phyloP scores from a whole-genome alignment of 1,140 invertebrate species.

The Babylonia areolata region DNA sequence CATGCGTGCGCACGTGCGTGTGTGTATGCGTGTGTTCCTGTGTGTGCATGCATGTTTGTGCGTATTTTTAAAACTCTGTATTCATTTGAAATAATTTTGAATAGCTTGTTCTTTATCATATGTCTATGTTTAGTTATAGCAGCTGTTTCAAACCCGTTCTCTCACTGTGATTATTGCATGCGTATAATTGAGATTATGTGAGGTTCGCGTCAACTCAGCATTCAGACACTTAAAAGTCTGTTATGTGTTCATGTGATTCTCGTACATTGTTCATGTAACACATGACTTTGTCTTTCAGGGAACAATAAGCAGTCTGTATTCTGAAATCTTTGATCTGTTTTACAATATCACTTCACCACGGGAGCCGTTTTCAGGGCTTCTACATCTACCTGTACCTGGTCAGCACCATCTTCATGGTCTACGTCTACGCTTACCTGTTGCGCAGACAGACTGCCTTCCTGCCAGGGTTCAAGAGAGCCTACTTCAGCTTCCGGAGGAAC shows the following conservation, averaged over 20 bases:
- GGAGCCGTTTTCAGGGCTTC: constrained; percentile 95
- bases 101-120: background rate
- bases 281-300: too few species aligned
- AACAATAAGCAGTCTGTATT: too few species aligned
- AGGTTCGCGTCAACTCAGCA: too few species aligned
- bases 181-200: too few species aligned
- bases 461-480: background rate
- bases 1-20: background rate
- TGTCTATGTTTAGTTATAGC: background rate
- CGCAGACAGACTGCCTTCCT: constrained; percentile 9
- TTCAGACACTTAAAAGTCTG: too few species aligned
- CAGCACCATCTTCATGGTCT: constrained; percentile 95
- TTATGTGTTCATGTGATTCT: too few species aligned
- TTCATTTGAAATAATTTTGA: background rate
- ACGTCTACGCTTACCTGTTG: constrained; percentile 96
- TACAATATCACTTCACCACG: too few species aligned
- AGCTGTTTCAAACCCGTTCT: background rate
- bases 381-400: constrained; percentile 97
- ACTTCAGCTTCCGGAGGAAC: background rate
- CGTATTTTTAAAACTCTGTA: background rate
- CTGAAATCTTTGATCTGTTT: too few species aligned
- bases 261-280: too few species aligned
- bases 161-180: too few species aligned
- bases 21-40: constrained; percentile 12
- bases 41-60: background rate